Evolutionary conservation across 2,797 vertebrate genomes (phyloP).

Genomic region (Melanotaenia parkinsoni): DNA sequence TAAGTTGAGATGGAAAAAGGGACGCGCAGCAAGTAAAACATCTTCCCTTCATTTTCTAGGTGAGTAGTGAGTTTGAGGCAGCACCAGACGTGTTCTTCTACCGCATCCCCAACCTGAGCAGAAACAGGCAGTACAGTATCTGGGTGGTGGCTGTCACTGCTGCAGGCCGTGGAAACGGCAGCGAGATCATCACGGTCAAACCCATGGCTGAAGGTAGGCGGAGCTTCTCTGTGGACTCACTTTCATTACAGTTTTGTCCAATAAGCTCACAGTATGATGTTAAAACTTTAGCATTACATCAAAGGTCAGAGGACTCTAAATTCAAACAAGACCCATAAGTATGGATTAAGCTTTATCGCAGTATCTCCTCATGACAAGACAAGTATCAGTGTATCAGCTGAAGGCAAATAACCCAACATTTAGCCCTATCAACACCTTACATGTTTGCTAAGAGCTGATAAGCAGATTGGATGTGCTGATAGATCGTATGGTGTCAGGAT

Average conservation of each 20-base stretch:
- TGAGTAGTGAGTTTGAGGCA: conserved; percentile 97
- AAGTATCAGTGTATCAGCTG: conserved; percentile 1
- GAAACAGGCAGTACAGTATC: conserved; percentile 95
- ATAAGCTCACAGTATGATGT: background rate
- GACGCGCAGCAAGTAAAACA: background rate
- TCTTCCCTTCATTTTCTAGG: conserved; percentile 76
- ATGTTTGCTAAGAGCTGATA: conserved; percentile 50
- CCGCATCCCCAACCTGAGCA: conserved; percentile 94
- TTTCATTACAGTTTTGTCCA: background rate
- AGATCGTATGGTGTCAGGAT: conserved; percentile 31
- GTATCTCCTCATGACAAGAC: conserved; percentile 13
- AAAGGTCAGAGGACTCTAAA: background rate
- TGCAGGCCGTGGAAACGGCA: conserved; percentile 93
- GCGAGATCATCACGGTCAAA: conserved; percentile 94
- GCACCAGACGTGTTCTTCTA: conserved; percentile 96
- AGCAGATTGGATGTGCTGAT: conserved; percentile 59
- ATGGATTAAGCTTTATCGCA: background rate
- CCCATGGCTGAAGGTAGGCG: conserved; percentile 91
- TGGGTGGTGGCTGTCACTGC: conserved; percentile 97
- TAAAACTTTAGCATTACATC: background rate
- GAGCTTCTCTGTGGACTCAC: background rate
- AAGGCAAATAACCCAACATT: conserved; percentile 34
- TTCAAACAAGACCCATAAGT: background rate
- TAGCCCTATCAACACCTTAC: conserved; percentile 42
- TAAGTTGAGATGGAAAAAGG: background rate